Conservation (phyloP, 2,113 vertebrate species). For the Aphyosemion australe region DNA sequence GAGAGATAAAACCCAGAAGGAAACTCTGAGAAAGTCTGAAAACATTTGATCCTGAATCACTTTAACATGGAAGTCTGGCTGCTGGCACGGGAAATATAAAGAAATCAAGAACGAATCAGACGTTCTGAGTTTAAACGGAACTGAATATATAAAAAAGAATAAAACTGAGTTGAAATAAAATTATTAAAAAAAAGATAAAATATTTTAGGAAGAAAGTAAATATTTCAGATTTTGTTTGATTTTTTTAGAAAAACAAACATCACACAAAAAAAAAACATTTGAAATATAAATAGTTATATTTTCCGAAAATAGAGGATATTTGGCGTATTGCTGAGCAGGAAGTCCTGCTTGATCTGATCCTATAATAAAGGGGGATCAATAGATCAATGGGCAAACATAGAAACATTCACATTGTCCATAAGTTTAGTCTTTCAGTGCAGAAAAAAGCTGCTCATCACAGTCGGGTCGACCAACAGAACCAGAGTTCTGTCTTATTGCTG, state of each 20-base stretch:
- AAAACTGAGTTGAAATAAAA: neutral
- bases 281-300: neutral
- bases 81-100: neutral
- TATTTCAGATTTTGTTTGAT: neutral
- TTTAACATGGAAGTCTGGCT: neutral
- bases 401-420: slow-evolving; percentile 15
- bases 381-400: neutral
- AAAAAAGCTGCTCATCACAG: neutral
- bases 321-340: neutral
- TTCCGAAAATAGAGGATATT: neutral
- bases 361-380: neutral
- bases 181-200: neutral
- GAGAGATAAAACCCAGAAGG: neutral
- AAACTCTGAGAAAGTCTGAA: neutral
- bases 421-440: neutral
- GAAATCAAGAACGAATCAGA: neutral
- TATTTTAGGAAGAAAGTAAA: neutral
- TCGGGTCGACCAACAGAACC: neutral
- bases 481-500: neutral
- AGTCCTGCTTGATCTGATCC: neutral
- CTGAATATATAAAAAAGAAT: neutral
- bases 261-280: neutral
- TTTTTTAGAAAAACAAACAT: neutral
- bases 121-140: too few relatives aligned
- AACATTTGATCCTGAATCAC: neutral